Conservation (phyloP, 2,797 vertebrate species). For the Sparus aurata region DNA sequence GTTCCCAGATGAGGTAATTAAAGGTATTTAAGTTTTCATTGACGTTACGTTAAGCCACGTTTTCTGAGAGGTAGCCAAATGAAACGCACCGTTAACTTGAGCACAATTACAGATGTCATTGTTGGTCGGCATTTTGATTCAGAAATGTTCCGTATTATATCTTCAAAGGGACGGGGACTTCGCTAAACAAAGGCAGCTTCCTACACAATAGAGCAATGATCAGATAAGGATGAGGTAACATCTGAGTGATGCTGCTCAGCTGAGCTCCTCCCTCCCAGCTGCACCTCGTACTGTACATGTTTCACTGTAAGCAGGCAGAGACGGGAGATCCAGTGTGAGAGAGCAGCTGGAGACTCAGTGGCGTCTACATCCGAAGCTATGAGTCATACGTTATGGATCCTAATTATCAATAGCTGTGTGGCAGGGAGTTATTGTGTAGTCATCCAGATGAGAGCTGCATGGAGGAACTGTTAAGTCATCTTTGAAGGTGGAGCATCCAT, state of each 20-base stretch:
- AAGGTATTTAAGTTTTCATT: too few relatives aligned
- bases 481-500: constrained; percentile 49
- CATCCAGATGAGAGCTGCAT: background rate
- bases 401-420: constrained; percentile 45
- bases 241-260: constrained; percentile 8
- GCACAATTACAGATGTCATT: too few relatives aligned
- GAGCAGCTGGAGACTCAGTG: constrained; percentile 20
- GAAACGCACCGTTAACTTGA: too few relatives aligned
- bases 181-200: background rate
- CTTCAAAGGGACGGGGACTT: too few relatives aligned
- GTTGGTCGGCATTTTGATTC: too few relatives aligned
- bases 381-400: constrained; percentile 47
- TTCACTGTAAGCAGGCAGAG: constrained; percentile 32
- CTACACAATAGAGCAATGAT: constrained; percentile 16
- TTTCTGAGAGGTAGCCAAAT: too few relatives aligned
- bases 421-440: constrained; percentile 25
- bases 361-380: constrained; percentile 15
- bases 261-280: constrained; percentile 42
- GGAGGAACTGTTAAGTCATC: constrained; percentile 19
- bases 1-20: too few relatives aligned
- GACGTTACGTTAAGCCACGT: too few relatives aligned
- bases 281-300: constrained; percentile 6
- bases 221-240: constrained; percentile 29
- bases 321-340: constrained; percentile 13
- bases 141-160: too few relatives aligned